Evolutionary conservation across 2,797 vertebrate genomes (phyloP).

Genomic region (Acanthornis magna): DNA sequence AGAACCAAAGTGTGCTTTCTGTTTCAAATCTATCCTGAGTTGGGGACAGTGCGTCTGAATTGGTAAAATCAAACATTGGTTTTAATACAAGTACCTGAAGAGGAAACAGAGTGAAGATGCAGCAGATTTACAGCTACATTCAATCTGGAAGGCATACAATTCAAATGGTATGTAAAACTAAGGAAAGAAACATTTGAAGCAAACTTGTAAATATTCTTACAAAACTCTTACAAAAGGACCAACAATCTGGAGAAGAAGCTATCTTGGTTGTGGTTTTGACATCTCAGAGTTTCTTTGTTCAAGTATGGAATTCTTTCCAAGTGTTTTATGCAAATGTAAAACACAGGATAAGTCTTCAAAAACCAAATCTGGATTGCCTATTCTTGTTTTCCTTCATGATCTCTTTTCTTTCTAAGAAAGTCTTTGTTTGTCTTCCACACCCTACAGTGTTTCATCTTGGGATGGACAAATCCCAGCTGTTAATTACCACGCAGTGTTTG

Average conservation of each 20-base stretch:
- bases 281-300: not conserved
- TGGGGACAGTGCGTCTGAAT: fast-evolving
- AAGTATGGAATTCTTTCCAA: not conserved
- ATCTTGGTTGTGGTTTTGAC: not conserved
- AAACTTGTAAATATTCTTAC: not conserved
- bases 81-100: not conserved
- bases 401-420: not conserved
- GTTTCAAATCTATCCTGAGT: not conserved
- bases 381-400: not conserved
- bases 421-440: not conserved
- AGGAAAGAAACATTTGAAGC: not conserved
- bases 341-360: not conserved
- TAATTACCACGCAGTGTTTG: not conserved
- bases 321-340: not conserved
- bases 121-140: not conserved
- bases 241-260: not conserved
- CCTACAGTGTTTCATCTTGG: not conserved
- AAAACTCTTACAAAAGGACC: not conserved
- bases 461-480: not conserved
- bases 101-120: not conserved
- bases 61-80: not conserved
- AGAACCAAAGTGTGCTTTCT: not conserved
- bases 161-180: not conserved
- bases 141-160: not conserved
- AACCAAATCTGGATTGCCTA: not conserved